Evolutionary conservation across 2,797 vertebrate genomes (phyloP).

Genomic region (Galago senegalensis): DNA sequence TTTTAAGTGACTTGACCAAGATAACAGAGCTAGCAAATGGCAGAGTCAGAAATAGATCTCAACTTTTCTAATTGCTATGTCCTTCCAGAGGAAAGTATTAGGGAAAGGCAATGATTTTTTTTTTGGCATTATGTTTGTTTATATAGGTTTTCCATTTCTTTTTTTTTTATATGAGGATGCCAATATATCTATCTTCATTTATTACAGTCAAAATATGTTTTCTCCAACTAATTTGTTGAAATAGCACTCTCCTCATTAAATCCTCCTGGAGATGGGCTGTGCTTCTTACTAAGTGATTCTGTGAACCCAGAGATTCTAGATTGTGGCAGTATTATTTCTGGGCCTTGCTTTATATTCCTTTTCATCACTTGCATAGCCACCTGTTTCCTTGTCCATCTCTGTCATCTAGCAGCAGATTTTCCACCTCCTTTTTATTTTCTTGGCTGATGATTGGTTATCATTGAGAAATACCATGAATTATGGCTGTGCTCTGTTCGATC

Average conservation of each 20-base stretch:
- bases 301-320: not conserved
- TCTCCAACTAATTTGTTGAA: not conserved
- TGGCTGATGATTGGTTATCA: not conserved
- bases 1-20: not conserved
- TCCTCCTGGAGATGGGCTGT: not conserved
- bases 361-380: not conserved
- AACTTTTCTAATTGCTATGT: not conserved
- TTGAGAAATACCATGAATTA: not conserved
- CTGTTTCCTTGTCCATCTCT: constrained; percentile 7
- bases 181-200: not conserved
- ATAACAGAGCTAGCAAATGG: constrained; percentile 7
- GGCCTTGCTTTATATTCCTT: constrained; percentile 33
- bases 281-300: not conserved
- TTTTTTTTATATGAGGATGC: not conserved
- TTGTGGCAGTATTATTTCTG: not conserved
- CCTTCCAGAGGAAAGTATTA: not conserved
- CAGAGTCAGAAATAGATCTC: not conserved
- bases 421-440: not conserved
- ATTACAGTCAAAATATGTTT: not conserved
- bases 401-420: not conserved
- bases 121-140: not conserved
- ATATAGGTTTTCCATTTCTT: not conserved
- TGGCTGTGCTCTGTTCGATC: not conserved
- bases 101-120: not conserved
- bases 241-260: not conserved